Percentiles rank a stretch among this genome's conserved stretches.
These are phyloP conservation scores for Microcebus jonahi DNA, from an alignment of 2,113 vertebrate genomes.

Conservation along the genomic window DNA sequence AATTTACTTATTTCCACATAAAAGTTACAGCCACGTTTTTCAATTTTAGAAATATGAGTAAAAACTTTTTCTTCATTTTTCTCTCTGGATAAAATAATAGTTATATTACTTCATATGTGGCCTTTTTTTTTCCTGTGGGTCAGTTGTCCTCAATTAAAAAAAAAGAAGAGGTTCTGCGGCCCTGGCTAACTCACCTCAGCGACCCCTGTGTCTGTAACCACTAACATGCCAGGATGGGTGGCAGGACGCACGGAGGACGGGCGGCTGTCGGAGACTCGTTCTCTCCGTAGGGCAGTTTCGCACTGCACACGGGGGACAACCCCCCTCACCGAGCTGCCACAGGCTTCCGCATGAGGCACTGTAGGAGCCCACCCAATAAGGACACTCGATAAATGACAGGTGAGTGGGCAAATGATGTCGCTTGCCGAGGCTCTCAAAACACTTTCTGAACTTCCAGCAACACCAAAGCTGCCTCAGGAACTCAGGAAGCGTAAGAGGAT, in stretches of 20 bases:
- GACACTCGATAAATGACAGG: accelerated
- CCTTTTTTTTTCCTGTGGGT: neutral
- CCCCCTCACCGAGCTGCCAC: accelerated
- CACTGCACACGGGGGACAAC: accelerated
- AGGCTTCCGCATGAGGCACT: no score
- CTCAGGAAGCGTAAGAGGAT: no score
- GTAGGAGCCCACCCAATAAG: no score
- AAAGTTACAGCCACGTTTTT: neutral
- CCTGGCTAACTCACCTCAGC: neutral
- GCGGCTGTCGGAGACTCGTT: accelerated
- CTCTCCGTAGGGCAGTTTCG: no score
- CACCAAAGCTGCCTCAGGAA: neutral
- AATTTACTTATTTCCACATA: neutral
- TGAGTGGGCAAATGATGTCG: neutral
- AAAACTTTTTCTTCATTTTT: neutral
- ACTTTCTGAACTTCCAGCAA: neutral
- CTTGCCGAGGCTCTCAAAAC: neutral
- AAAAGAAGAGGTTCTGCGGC: neutral
- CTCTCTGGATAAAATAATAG: neutral
- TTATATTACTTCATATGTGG: neutral
- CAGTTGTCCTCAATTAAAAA: neutral
- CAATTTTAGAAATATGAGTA: neutral
- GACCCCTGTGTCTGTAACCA: neutral
- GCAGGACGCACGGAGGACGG: accelerated
- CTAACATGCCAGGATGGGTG: neutral